Evolutionary conservation across 2,113 vertebrate species (phyloP), one percentile per base, ranked within the genome.

Genomic region (Hystrix cristata): DNA sequence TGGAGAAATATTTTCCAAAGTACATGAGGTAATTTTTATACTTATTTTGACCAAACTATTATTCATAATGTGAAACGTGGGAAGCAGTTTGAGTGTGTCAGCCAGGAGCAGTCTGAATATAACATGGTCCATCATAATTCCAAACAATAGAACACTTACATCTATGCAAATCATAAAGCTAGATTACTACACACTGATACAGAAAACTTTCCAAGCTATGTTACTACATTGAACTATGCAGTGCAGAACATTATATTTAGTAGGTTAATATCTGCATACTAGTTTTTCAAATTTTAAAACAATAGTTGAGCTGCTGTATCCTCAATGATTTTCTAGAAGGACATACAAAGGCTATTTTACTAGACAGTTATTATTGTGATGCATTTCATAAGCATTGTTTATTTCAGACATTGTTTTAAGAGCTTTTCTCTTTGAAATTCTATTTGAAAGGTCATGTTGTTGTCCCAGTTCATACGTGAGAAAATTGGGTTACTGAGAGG

Each of bases 31-130:
- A 95, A 76, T 78, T 93, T 85, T 71, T 51, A 69, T 15, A 90
- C 53, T 74, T 93, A 89, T 91, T 69, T 95, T 94, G 57, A 96
- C 51, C 72, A 34, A 96, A 67, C n/a, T 64, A 57, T 84, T 94
- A n/a, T 95, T 90, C 67, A 83, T 86, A 48, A 84, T 84, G 83
- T 87, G 89, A 80, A 95, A 91, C 89, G 69, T 34, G 57, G 86
- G n/a, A 97, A 86, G 7, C 16, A 94, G 93, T 87, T 96, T 81
- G 93, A 94, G 18, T 92, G 3, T 81, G 64, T 80, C 53, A 76
- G 51, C 76, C 25, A 87, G 8, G 38, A 2, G 1, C 23, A 64
- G 5, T 90, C 55, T 65, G 74, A 95, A 89, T 51, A 82, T 1
- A 81, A 31, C 80, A 71, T 27, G 23, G 38, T 34, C 16, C 72